Evolutionary conservation across 92 coral and sea anemone genomes (phyloP).

Genomic region (Galaxea fascicularis): DNA sequence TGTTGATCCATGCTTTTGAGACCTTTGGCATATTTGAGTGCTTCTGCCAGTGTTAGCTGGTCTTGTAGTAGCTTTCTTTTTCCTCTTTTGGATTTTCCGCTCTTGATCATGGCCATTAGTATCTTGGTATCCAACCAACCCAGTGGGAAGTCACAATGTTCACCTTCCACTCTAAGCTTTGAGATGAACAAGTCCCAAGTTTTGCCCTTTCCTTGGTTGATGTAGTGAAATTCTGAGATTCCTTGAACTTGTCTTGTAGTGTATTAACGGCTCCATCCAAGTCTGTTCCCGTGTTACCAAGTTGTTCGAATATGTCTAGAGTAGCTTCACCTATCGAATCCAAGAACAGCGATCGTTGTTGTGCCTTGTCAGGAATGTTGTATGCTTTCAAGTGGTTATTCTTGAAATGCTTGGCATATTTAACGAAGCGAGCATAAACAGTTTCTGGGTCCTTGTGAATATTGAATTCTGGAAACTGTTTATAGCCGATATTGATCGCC

Average conservation of each 20-base stretch:
- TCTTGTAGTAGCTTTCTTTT: conserved; percentile 39
- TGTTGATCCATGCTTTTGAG: conserved; percentile 35
- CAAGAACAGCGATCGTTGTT: not conserved
- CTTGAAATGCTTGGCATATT: conserved; percentile 23
- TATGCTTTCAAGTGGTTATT: conserved; percentile 22
- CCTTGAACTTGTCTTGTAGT: not conserved
- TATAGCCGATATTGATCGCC: conserved; percentile 24
- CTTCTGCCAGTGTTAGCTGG: conserved; percentile 34
- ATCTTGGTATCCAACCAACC: conserved; percentile 46
- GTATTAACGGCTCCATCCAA: conserved; percentile 6
- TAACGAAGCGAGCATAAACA: conserved; percentile 10
- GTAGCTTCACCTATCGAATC: conserved; percentile 18
- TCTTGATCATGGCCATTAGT: conserved; percentile 38
- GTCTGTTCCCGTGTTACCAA: conserved; percentile 1
- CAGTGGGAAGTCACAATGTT: conserved; percentile 18
- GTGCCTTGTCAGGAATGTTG: conserved; percentile 14
- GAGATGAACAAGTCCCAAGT: conserved; percentile 26
- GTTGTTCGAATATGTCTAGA: conserved; percentile 9
- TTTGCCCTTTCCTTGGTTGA: conserved; percentile 7
- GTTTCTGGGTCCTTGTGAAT: conserved; percentile 32
- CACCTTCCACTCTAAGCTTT: conserved; percentile 6
- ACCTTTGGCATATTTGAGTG: conserved; percentile 24
- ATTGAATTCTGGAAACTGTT: conserved; percentile 16
- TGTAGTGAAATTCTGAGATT: conserved; percentile 12
- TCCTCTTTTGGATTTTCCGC: conserved; percentile 29